Base-by-base conservation (phyloP, 2,888 invertebrate genomes). In the Andrena fulva region DNA sequence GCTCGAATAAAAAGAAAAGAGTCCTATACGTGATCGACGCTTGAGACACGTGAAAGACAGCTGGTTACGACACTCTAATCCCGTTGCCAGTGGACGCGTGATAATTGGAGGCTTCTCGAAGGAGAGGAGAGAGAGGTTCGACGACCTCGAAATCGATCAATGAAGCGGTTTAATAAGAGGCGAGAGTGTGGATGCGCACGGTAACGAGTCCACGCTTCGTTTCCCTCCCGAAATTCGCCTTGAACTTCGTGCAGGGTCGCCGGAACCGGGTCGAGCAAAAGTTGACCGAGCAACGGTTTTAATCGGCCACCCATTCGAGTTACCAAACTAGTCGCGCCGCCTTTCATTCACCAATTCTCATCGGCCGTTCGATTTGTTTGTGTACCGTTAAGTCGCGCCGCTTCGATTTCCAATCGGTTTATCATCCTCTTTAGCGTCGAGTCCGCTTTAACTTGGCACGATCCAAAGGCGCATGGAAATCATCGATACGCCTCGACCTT, bases 221-320 rank as follows among this genome's bases (percentile, higher is more conserved):
- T 80, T 73, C 52, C 48, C 29, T 12, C 5, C 29, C 63, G 50
- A 68, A 59, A 67, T 77, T 82, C 42, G 69, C 69, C 77, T 83
- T 66, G 82, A 74, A 82, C 66, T 24, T 35, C 2, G 52, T 16
- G 8, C 69, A 69, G 78, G 78, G 82, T 70, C 77, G 48, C 12
- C 16, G 67, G 69, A 84, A 83, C 24, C n/a, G 24, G 83, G 83
- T n/a, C 78, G 83, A 72, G 60, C 42, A 78, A 71, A 84, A 83
- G 74, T 66, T 77, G 83, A 82, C 74, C 83, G 67, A 83, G 71
- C 83, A 84, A 77, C 83, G 78, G 82, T 82, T 82, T 68, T 31
- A 50, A 76, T 81, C 81, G 77, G 50, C 59, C 64, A 52, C 54
- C 71, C 67, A 67, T 74, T 35, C 54, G 67, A 72, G 68, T 29